Percentiles rank a stretch among this genome's conserved stretches.
Conservation (phyloP, 2,888 invertebrate species). For the Xestoiulus laeticollis region DNA sequence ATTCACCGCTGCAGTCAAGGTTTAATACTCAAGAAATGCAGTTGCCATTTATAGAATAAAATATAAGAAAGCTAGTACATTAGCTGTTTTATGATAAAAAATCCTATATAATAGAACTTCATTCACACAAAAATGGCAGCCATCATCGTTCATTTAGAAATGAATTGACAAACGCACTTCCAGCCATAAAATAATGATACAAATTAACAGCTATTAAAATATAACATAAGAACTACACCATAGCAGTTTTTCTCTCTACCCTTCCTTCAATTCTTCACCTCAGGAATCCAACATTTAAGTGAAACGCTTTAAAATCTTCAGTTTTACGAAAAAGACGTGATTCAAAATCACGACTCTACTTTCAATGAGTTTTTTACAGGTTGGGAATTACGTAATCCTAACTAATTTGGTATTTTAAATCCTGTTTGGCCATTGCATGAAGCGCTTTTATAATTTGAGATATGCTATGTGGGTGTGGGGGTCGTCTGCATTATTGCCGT, state of each 20-base stretch:
- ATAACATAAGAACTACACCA: conserved; percentile 48
- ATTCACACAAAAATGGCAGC: conserved; percentile 9
- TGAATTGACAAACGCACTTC: not conserved
- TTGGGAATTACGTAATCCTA: conserved; percentile 44
- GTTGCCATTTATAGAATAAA: no score
- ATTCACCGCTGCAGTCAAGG: not conserved
- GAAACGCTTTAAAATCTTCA: not conserved
- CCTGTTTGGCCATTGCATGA: not conserved
- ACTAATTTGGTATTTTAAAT: not conserved
- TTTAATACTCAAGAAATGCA: no score
- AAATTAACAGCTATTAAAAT: conserved; percentile 13
- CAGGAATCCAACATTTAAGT: not conserved
- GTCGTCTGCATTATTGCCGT: not conserved
- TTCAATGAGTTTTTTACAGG: not conserved
- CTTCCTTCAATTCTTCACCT: conserved; percentile 42
- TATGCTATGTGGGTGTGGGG: not conserved
- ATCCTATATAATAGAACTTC: not conserved
- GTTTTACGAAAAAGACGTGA: not conserved
- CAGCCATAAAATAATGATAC: not conserved
- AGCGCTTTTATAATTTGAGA: not conserved
- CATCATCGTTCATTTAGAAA: not conserved
- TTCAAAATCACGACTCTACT: not conserved
- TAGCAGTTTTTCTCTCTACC: conserved; percentile 38
- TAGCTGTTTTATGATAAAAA: not conserved
- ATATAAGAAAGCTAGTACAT: not conserved